Evolutionary conservation across 1,140 invertebrate genomes (phyloP), one percentile per base, ranked within the genome.

Genomic region (Plodia interpunctella): DNA sequence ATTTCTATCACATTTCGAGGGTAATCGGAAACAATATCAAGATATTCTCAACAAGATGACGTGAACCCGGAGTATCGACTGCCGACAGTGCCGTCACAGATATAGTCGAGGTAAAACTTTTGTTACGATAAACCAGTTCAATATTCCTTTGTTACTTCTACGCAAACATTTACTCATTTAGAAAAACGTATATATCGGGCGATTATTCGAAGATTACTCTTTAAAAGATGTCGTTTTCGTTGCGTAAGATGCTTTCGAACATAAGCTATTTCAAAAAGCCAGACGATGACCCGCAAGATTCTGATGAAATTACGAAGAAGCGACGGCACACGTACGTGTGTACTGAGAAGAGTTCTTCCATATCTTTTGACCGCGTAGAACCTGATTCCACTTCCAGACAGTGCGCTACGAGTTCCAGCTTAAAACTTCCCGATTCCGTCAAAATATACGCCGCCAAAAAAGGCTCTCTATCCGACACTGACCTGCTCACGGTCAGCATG

Each of bases 191-290:
- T 5, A 11, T 8, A 25, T n/a, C 17, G 1, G 21, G 20, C 13
- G 6, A 21, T 20, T 5, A 49, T 55, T 55, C 21, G 38, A 35
- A 49, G 55, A 53, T 25, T 5, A 44, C 21, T 21, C n/a, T 49
- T 60, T 38, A 17, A 20, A 74, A 65, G 66, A 88, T 88, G 86
- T 81, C 83, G 76, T 88, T 86, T 70, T 81, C 86, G 11, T 67
- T 86, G 18, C 62, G 78, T 58, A 81, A 80, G 64, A 88, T 88
- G 65, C 63, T 88, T 50, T 87, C 84, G 6, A 87, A 86, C 53
- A 88, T 87, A 30, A 78, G 65, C 21, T 85, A 87, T 63, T 87
- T 88, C 61, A 82, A 85, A 58, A 87, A 82, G 64, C 55, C 76
- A 3, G 81, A 70, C 1, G 60, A 68, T 0, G 63, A 65, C 50